Percentiles rank a stretch among this genome's conserved stretches.
These are phyloP conservation scores for Pomacea maculata DNA, from an alignment of 1,140 invertebrate species.

Conservation along the genomic window DNA sequence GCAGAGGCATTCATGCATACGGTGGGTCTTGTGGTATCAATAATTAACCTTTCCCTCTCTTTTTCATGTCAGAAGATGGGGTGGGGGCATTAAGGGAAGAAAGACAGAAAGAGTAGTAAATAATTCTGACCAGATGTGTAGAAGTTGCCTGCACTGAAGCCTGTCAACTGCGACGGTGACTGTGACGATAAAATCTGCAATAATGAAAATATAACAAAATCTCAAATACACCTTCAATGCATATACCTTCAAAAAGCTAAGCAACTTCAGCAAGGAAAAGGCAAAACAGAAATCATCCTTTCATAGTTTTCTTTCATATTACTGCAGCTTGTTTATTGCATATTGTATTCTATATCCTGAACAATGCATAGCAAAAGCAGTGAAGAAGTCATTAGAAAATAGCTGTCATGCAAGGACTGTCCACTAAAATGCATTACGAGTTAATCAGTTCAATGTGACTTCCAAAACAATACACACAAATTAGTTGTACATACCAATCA, in stretches of 20 bases:
- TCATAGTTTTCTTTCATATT: neutral
- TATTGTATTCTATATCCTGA: neutral
- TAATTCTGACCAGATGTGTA: constrained; percentile 42
- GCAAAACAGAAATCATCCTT: neutral
- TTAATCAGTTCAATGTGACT: too few species aligned
- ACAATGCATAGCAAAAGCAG: too few species aligned
- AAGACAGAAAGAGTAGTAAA: constrained; percentile 5
- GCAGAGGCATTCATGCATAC: too few species aligned
- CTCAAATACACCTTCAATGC: neutral
- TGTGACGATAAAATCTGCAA: constrained; percentile 53
- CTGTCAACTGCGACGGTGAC: constrained; percentile 53
- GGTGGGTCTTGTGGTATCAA: too few species aligned
- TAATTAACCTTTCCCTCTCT: too few species aligned
- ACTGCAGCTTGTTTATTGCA: neutral
- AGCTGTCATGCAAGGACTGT: too few species aligned
- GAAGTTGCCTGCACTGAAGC: constrained; percentile 43
- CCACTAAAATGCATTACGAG: too few species aligned
- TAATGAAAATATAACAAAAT: constrained; percentile 13
- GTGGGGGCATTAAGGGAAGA: neutral
- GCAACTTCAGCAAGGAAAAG: neutral
- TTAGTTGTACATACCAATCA: too few species aligned
- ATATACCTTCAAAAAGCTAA: neutral
- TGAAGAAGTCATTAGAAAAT: too few species aligned
- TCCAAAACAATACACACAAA: too few species aligned
- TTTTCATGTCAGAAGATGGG: too few species aligned